phyloP scores from a whole-genome alignment of 2,888 invertebrate species.

The Ectobius pallidus region DNA sequence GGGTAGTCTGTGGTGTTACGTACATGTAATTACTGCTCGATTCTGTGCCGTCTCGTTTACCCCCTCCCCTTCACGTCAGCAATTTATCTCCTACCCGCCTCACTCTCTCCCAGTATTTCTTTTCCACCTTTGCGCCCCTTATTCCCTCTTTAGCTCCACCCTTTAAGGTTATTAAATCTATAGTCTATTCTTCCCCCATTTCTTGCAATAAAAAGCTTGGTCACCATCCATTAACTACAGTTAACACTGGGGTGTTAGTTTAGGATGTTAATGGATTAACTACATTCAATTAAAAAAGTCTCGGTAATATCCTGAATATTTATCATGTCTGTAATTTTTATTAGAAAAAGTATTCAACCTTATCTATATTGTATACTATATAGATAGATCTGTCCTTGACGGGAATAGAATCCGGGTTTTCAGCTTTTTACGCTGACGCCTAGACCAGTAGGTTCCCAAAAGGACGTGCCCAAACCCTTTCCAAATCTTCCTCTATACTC shows the following conservation, averaged over 20 bases:
- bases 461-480: too few relatives aligned
- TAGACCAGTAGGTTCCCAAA: too few relatives aligned
- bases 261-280: neutral
- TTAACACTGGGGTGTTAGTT: neutral
- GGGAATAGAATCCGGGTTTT: too few relatives aligned
- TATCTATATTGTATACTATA: too few relatives aligned
- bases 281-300: too few relatives aligned
- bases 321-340: too few relatives aligned
- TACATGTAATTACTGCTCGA: constrained; percentile 2
- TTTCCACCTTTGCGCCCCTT: neutral
- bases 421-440: too few relatives aligned
- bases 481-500: too few relatives aligned
- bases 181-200: constrained; percentile 24
- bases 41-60: neutral
- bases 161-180: constrained; percentile 25
- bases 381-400: too few relatives aligned
- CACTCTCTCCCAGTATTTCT: neutral
- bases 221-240: constrained; percentile 9
- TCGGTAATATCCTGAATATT: too few relatives aligned
- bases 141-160: constrained; percentile 11
- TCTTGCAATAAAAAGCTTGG: constrained; percentile 19
- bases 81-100: constrained; percentile 24
- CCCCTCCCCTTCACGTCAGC: neutral
- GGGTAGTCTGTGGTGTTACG: too few relatives aligned
- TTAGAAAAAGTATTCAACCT: too few relatives aligned